These are phyloP conservation scores for Paramuricea clavata DNA, from an alignment of 92 coral and sea anemone species.

Conservation along the genomic window DNA sequence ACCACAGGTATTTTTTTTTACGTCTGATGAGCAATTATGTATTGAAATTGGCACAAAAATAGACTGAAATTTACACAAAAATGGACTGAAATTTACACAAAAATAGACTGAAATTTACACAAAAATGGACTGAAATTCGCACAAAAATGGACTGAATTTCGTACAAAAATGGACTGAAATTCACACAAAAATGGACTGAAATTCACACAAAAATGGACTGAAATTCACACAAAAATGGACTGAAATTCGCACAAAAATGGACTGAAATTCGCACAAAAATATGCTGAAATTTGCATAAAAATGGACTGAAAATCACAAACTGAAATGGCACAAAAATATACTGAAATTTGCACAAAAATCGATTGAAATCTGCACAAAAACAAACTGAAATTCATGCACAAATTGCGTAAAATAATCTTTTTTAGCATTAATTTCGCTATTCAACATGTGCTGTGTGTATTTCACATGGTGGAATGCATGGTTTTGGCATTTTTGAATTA, in stretches of 20 bases:
- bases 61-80: neutral
- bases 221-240: neutral
- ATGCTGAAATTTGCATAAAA: neutral
- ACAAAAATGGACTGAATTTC: neutral
- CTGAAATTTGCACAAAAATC: neutral
- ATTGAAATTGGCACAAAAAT: neutral
- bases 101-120: neutral
- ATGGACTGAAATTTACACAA: neutral
- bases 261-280: conserved; percentile 1
- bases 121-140: neutral
- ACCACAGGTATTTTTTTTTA: too few species aligned
- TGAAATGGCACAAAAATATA: neutral
- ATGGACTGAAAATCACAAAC: neutral
- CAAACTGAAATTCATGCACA: neutral
- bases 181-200: neutral
- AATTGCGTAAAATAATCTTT: neutral
- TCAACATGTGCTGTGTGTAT: neutral
- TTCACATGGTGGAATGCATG: neutral
- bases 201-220: neutral
- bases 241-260: neutral
- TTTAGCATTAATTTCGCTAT: neutral
- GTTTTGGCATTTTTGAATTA: neutral
- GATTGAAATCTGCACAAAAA: neutral
- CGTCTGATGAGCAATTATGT: too few species aligned
- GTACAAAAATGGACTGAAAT: neutral